A percentile compares a stretch with the other conserved stretches of the same genome.
These are phyloP conservation scores for Sebastes ruberrimus DNA, from an alignment of 2,797 vertebrate species.

Conservation along the genomic window DNA sequence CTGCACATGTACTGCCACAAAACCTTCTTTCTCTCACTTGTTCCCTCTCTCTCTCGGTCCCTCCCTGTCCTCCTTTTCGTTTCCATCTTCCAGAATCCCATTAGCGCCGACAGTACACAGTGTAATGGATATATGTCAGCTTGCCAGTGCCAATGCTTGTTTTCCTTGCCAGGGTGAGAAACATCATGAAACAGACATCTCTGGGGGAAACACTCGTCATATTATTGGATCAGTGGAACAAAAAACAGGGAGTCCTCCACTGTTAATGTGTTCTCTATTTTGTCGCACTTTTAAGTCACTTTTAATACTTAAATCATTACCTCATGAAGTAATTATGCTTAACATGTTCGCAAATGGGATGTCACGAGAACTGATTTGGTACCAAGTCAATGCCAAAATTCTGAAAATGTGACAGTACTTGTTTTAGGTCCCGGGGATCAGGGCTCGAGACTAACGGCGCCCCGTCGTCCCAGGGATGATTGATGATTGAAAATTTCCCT, in stretches of 20 bases:
- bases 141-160: slow-evolving; percentile 34
- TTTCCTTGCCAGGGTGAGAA: slow-evolving; percentile 29
- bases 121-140: slow-evolving; percentile 60
- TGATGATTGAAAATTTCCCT: not conserved
- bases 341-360: not conserved
- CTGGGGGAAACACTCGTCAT: not conserved
- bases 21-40: not conserved
- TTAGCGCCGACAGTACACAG: slow-evolving; percentile 49
- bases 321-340: not conserved
- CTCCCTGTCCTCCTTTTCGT: slow-evolving; percentile 41
- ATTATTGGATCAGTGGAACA: not conserved
- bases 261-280: not conserved
- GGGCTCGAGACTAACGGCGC: too few species aligned
- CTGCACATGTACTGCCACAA: slow-evolving; percentile 1
- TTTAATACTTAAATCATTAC: not conserved
- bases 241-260: not conserved
- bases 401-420: not conserved
- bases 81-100: slow-evolving; percentile 57
- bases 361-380: not conserved
- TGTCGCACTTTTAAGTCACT: not conserved
- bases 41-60: not conserved
- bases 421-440: too few species aligned
- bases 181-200: slow-evolving; percentile 24
- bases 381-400: not conserved
- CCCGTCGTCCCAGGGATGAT: not conserved